Evolutionary conservation across 2,797 vertebrate genomes (phyloP).

Genomic region (Premnoplex brunnescens): DNA sequence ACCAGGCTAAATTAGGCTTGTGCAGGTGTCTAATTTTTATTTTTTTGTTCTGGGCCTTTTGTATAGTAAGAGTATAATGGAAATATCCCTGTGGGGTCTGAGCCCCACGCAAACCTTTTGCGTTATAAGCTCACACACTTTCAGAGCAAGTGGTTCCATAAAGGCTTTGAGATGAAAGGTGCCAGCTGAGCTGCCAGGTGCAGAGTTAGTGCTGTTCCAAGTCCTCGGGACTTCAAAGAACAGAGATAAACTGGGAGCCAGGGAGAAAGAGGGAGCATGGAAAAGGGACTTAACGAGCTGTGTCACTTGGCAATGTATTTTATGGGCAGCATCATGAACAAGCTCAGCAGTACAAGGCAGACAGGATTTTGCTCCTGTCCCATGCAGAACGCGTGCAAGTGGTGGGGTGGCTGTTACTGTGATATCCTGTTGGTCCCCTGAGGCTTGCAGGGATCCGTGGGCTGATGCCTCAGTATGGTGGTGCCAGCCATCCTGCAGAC

Average conservation of each 20-base stretch:
- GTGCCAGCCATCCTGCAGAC: rapidly evolving
- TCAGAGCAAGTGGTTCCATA: not conserved
- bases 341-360: rapidly evolving
- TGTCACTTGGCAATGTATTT: not conserved
- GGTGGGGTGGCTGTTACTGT: not conserved
- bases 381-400: not conserved
- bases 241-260: rapidly evolving
- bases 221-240: not conserved
- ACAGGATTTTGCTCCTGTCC: not conserved
- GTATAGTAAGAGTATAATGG: not conserved
- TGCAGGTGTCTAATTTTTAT: not conserved
- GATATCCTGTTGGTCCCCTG: not conserved
- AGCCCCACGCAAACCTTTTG: not conserved
- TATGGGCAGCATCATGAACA: rapidly evolving
- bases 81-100: not conserved
- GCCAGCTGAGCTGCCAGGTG: not conserved
- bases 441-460: rapidly evolving
- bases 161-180: not conserved
- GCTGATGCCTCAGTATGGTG: not conserved
- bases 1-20: not conserved
- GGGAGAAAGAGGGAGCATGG: not conserved
- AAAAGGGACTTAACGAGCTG: not conserved
- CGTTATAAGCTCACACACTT: not conserved
- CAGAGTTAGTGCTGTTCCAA: not conserved
- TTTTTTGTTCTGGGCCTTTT: not conserved